A percentile compares a stretch with the other conserved stretches of the same genome.
Evolutionary conservation across 2,113 vertebrate species (phyloP).

Genomic region (Felis chaus): DNA sequence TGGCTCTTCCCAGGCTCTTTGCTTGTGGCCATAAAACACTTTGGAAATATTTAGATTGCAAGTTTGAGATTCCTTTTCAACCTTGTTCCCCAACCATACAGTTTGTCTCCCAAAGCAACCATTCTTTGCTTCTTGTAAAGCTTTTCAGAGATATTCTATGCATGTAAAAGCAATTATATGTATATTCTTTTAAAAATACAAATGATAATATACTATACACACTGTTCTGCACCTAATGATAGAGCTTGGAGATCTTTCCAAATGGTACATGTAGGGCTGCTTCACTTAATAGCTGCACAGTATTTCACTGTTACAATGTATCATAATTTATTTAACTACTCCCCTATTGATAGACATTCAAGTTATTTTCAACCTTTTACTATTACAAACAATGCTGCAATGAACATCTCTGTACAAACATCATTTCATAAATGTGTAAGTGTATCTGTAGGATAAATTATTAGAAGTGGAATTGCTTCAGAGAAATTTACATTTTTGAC

Average conservation of each 20-base stretch:
- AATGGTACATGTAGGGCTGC: background rate
- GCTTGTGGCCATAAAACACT: background rate
- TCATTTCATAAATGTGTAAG: background rate
- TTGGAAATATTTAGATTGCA: background rate
- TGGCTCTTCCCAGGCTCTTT: background rate
- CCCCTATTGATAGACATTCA: background rate
- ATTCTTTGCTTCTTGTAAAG: conserved; percentile 4
- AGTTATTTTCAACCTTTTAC: conserved; percentile 20
- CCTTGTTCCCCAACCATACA: background rate
- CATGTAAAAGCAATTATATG: background rate
- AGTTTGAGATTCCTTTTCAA: conserved; percentile 10
- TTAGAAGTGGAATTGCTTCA: background rate
- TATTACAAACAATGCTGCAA: background rate
- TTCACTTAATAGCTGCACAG: background rate
- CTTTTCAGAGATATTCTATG: background rate
- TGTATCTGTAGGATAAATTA: background rate
- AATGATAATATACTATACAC: background rate
- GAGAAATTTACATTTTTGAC: background rate
- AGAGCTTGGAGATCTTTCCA: background rate
- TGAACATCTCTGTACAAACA: background rate
- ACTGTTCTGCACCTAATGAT: background rate
- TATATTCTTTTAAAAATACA: conserved; percentile 15
- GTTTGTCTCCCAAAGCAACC: background rate
- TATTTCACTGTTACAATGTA: background rate
- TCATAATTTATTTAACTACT: background rate